These are phyloP conservation scores for Thoracochromis brauschi DNA, from an alignment of 2,113 vertebrate species.

Conservation along the genomic window DNA sequence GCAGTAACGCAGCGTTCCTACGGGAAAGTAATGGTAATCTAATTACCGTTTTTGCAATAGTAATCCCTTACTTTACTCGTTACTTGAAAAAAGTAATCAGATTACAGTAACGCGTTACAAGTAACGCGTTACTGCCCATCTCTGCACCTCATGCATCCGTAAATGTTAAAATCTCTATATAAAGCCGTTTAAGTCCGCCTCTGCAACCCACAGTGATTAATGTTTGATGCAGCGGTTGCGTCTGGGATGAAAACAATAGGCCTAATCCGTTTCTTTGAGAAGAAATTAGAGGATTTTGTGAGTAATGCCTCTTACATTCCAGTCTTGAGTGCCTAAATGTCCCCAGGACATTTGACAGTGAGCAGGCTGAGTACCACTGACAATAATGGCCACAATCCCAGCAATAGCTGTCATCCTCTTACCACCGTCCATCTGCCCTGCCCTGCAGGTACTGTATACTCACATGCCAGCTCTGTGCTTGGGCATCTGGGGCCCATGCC, in stretches of 20 bases:
- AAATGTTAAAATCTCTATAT: background rate
- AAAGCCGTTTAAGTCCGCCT: background rate
- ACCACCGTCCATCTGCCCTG: slow-evolving; percentile 52
- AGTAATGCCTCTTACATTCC: background rate
- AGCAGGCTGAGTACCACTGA: background rate
- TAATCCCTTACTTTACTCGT: too few species aligned
- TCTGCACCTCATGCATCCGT: too few species aligned
- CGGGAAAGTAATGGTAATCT: too few species aligned
- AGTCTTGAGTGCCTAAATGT: background rate
- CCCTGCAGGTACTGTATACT: slow-evolving; percentile 39
- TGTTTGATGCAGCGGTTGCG: background rate
- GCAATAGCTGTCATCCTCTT: slow-evolving; percentile 46
- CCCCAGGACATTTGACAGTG: background rate
- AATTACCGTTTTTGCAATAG: too few species aligned
- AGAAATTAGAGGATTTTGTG: background rate
- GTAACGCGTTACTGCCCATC: too few species aligned
- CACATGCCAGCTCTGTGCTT: slow-evolving; percentile 33
- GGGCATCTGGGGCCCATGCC: slow-evolving; percentile 31
- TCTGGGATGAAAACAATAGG: background rate
- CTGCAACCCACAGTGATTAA: background rate
- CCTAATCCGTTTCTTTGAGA: background rate
- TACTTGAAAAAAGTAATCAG: too few species aligned
- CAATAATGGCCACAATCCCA: slow-evolving; percentile 13
- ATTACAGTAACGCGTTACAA: too few species aligned
- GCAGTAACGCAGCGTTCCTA: too few species aligned